Conservation (phyloP, 2,888 invertebrate species). For the Erebia ligea region DNA sequence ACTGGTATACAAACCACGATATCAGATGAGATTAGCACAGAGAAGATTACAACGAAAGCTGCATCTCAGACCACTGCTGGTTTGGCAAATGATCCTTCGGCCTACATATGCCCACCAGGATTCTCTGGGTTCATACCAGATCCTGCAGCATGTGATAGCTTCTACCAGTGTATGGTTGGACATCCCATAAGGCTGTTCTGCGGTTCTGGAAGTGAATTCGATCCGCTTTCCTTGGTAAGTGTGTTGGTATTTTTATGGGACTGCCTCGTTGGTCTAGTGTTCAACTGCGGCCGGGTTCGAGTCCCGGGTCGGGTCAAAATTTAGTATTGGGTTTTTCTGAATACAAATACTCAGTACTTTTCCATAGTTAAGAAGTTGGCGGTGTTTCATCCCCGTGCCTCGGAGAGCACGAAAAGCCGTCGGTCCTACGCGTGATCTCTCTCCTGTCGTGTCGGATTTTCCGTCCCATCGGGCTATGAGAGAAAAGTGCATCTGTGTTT, state of each 20-base stretch:
- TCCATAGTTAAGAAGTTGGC: too few species aligned
- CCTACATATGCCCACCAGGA: slow-evolving; percentile 17
- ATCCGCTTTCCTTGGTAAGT: slow-evolving; percentile 18
- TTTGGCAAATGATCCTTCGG: background rate
- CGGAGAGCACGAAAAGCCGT: too few species aligned
- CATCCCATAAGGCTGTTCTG: slow-evolving; percentile 44
- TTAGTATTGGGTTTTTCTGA: too few species aligned
- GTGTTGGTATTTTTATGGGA: background rate
- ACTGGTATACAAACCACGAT: background rate
- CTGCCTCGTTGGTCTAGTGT: too few species aligned
- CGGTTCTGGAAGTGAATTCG: slow-evolving; percentile 23
- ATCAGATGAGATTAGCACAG: slow-evolving; percentile 13
- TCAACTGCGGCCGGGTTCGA: too few species aligned
- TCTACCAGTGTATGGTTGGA: slow-evolving; percentile 55
- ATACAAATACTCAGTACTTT: too few species aligned
- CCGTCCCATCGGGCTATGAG: too few species aligned
- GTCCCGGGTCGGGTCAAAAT: too few species aligned
- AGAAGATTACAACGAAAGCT: background rate
- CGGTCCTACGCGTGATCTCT: too few species aligned
- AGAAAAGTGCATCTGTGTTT: too few species aligned
- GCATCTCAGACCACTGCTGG: background rate
- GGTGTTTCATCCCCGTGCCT: too few species aligned
- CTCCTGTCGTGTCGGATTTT: too few species aligned
- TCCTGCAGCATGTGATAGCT: slow-evolving; percentile 51
- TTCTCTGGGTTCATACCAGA: slow-evolving; percentile 52